Evolutionary conservation across 23 tunicate genomes (phyloP).

Genomic region (Clavelina lepadiformis): DNA sequence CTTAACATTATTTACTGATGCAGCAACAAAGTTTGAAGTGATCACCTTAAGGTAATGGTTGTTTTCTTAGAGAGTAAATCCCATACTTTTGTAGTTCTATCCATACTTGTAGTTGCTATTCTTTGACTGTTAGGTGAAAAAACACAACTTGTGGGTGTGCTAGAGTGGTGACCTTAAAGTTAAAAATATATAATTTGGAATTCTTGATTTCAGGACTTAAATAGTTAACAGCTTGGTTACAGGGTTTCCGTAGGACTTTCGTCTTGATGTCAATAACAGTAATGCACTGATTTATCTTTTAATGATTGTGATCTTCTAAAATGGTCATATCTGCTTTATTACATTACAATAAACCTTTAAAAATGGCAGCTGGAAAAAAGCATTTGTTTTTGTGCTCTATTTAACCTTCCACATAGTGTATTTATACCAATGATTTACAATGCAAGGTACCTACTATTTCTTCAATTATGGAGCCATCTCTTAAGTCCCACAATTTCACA

Average conservation of each 20-base stretch:
- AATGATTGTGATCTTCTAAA: no score
- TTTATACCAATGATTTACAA: no score
- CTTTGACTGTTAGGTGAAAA: conserved; percentile 75
- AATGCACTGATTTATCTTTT: no score
- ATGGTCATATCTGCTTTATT: no score
- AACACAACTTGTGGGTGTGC: conserved; percentile 76
- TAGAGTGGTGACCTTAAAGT: conserved; percentile 48
- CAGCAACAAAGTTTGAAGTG: neutral
- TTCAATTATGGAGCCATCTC: conserved; percentile 32
- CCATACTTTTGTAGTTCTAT: conserved; percentile 69
- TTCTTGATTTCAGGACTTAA: no score
- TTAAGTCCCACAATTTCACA: conserved; percentile 52
- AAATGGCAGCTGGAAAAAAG: no score
- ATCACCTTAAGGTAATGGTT: conserved; percentile 49
- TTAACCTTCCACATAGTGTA: no score
- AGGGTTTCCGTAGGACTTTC: no score
- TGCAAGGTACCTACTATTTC: conserved; percentile 52
- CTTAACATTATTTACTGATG: neutral
- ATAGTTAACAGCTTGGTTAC: no score
- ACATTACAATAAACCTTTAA: no score
- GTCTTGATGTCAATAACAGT: no score
- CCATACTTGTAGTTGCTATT: conserved; percentile 69
- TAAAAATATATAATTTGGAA: neutral
- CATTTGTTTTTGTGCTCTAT: no score
- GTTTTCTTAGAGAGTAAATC: conserved; percentile 62